These are phyloP conservation scores for Trogon surrucura DNA, from an alignment of 2,113 vertebrate species.

Conservation along the genomic window DNA sequence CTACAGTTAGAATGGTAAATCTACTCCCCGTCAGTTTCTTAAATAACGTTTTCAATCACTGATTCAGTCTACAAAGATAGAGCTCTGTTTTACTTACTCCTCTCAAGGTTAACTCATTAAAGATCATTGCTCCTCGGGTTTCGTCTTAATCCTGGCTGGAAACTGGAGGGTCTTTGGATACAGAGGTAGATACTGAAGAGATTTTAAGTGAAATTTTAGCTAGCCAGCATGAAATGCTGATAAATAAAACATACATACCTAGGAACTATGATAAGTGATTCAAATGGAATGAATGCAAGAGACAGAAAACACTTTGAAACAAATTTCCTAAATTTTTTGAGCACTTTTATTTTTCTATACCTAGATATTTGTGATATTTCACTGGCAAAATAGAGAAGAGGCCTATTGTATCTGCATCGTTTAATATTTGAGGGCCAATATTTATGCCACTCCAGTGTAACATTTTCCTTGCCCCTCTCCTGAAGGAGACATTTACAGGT, in stretches of 20 bases:
- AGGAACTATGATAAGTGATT: background rate
- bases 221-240: background rate
- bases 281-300: background rate
- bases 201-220: background rate
- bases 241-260: background rate
- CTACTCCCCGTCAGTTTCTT: constrained; percentile 10
- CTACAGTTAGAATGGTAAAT: constrained; percentile 37
- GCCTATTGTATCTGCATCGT: background rate
- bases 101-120: constrained; percentile 22
- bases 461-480: background rate
- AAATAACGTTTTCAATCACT: constrained; percentile 45
- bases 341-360: background rate
- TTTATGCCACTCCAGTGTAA: background rate
- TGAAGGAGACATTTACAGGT: accelerated
- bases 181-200: background rate
- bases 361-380: background rate
- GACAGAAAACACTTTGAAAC: background rate
- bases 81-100: background rate
- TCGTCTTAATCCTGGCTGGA: background rate
- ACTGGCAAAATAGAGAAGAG: background rate
- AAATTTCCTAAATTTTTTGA: background rate
- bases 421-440: background rate
- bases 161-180: background rate
- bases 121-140: background rate
- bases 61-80: background rate